phyloP scores from a whole-genome alignment of 53 echinoderm and acorn worm species.

The Arbacia lixula region DNA sequence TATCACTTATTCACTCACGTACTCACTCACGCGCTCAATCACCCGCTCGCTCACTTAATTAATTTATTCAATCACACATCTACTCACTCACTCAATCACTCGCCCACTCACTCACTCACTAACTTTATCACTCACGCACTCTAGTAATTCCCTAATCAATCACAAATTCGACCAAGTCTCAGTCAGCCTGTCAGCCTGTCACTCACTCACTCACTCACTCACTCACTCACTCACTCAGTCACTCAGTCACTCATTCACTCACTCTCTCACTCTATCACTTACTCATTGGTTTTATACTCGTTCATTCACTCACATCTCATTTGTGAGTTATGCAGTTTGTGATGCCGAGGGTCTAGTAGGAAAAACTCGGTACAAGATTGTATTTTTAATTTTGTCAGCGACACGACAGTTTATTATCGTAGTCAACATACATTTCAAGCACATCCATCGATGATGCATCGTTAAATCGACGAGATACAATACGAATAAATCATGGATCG shows the following conservation, averaged over 20 bases:
- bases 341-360: no score
- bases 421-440: conserved; percentile 13
- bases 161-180: no score
- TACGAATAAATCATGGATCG: conserved; percentile 38
- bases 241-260: background rate
- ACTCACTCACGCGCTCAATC: background rate
- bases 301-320: background rate
- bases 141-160: background rate
- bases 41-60: background rate
- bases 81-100: background rate
- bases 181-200: background rate
- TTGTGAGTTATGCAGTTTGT: no score
- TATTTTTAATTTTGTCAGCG: background rate
- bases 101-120: background rate
- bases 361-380: background rate
- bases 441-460: conserved; percentile 29
- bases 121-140: background rate
- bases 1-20: background rate
- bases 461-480: conserved; percentile 17
- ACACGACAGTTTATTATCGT: conserved; percentile 44
- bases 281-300: background rate
- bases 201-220: background rate
- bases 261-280: background rate
- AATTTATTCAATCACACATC: background rate
- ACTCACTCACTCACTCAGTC: background rate